Evolutionary conservation across 2,797 vertebrate species (phyloP).

Genomic region (Sebastes taczanowskii): DNA sequence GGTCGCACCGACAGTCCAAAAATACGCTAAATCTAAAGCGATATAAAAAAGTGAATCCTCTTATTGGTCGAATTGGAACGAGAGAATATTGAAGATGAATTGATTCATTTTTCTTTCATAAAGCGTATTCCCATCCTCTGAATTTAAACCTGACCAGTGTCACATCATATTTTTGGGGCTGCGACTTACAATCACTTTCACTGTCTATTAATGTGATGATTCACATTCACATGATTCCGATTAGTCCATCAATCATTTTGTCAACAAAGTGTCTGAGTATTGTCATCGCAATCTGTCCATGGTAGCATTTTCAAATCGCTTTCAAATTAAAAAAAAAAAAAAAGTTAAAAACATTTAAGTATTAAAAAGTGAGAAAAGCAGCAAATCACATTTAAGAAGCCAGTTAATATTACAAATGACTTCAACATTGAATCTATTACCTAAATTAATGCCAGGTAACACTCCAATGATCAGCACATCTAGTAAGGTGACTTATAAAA

Average conservation of each 20-base stretch:
- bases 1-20: neutral
- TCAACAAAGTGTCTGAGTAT: neutral
- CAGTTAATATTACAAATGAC: neutral
- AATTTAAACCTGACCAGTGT: neutral
- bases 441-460: neutral
- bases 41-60: neutral
- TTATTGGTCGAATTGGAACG: neutral
- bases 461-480: neutral
- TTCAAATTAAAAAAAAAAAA: neutral
- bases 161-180: neutral
- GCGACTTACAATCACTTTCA: neutral
- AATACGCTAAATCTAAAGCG: neutral
- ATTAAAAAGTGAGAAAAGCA: neutral
- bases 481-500: neutral
- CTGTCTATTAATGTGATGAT: neutral
- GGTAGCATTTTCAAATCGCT: neutral
- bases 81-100: too few relatives aligned
- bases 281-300: neutral
- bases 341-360: neutral
- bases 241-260: neutral
- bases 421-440: neutral
- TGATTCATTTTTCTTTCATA: neutral
- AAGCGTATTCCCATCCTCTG: neutral
- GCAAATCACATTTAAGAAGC: neutral
- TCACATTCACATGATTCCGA: too few relatives aligned